These are phyloP conservation scores for Hirtodrosophila cameraria DNA, from an alignment of 2,888 invertebrate genomes.

Conservation along the genomic window DNA sequence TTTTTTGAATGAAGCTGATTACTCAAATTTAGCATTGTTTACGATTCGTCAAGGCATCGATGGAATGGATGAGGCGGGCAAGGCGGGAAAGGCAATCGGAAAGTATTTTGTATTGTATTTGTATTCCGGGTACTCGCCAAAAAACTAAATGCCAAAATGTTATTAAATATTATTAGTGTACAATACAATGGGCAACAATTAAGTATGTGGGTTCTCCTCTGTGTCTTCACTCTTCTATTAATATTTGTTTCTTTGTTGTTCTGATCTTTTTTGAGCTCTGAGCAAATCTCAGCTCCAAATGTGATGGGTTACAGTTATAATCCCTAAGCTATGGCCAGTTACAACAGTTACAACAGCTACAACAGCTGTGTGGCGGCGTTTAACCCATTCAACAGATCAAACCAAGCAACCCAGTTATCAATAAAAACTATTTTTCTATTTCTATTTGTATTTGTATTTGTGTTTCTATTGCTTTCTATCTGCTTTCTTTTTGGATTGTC, in stretches of 20 bases:
- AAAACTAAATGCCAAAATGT: slow-evolving; percentile 70
- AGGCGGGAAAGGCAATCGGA: slow-evolving; percentile 29
- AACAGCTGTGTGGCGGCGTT: slow-evolving; percentile 63
- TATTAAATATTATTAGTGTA: slow-evolving; percentile 73
- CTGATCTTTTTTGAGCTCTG: slow-evolving; percentile 4
- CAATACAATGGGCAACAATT: slow-evolving; percentile 64
- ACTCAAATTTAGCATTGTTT: slow-evolving; percentile 75
- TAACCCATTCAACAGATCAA: slow-evolving; percentile 68
- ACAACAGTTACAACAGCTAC: slow-evolving; percentile 65
- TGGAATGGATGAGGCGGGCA: too few species aligned
- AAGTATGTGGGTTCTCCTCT: slow-evolving; percentile 60
- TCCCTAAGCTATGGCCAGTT: slow-evolving; percentile 70
- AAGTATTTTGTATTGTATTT: too few species aligned
- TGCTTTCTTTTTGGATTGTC: slow-evolving; percentile 59
- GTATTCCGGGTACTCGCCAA: slow-evolving; percentile 36
- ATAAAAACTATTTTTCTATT: slow-evolving; percentile 60
- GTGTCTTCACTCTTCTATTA: slow-evolving; percentile 2
- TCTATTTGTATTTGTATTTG: slow-evolving; percentile 37
- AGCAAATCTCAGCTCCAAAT: slow-evolving; percentile 31
- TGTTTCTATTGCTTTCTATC: slow-evolving; percentile 59
- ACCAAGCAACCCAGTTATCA: slow-evolving; percentile 55
- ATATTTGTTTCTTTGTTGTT: slow-evolving; percentile 21
- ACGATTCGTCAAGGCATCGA: slow-evolving; percentile 71
- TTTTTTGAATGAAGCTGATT: slow-evolving; percentile 74
- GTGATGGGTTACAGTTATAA: slow-evolving; percentile 67